A percentile compares a stretch with the other conserved stretches of the same genome.
Evolutionary conservation across 2,888 invertebrate genomes (phyloP).

Genomic region (Nomada fucata): DNA sequence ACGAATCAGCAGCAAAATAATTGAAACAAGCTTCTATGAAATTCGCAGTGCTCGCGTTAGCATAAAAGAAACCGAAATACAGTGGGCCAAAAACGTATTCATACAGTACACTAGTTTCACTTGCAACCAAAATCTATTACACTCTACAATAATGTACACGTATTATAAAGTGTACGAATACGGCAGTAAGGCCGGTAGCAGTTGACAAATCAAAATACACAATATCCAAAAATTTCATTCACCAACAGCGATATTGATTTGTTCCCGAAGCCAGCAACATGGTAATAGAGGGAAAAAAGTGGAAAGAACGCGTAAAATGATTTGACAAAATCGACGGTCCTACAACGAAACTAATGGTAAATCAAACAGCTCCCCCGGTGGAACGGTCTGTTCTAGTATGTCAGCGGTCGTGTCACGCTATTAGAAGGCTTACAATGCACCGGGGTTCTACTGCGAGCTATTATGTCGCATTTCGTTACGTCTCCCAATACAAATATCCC

Average conservation of each 20-base stretch:
- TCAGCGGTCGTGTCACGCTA: conserved; percentile 81
- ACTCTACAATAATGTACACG: too few relatives aligned
- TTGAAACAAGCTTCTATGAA: too few relatives aligned
- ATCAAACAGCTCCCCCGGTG: conserved; percentile 68
- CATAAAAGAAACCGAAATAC: too few relatives aligned
- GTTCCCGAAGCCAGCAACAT: not conserved
- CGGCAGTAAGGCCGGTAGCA: too few relatives aligned
- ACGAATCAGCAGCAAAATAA: too few relatives aligned
- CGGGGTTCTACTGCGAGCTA: conserved; percentile 81
- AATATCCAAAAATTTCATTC: too few relatives aligned
- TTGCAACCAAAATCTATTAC: too few relatives aligned
- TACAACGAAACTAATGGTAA: conserved; percentile 77
- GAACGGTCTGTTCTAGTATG: conserved; percentile 57
- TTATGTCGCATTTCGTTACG: conserved; percentile 83
- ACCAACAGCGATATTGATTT: not conserved
- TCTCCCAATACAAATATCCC: conserved; percentile 82
- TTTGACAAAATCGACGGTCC: conserved; percentile 24
- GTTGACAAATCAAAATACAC: too few relatives aligned
- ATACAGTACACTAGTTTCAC: too few relatives aligned
- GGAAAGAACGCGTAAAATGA: not conserved
- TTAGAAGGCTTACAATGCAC: conserved; percentile 81
- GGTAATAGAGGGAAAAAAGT: not conserved
- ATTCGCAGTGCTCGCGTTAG: too few relatives aligned
- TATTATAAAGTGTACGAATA: too few relatives aligned
- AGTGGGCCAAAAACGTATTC: too few relatives aligned